Base-by-base conservation (phyloP, 2,113 vertebrate species). In the Lepisosteus osseus region DNA sequence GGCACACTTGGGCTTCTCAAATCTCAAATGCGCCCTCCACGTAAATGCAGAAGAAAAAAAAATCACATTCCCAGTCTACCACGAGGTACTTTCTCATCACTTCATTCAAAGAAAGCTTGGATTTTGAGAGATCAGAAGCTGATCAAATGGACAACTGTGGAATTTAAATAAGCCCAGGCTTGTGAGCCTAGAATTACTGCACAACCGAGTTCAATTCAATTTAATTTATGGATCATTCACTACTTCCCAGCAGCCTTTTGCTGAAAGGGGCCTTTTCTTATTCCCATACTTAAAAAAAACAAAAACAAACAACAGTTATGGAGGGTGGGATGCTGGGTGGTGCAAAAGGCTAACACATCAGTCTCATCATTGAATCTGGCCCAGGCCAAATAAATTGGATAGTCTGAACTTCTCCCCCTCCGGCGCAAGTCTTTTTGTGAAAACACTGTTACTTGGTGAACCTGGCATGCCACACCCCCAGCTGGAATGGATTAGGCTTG, bases 201-300 rank as follows among this genome's bases (percentile, higher is more conserved):
- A 51, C 44, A 41, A 42, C 73, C n/a, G 44, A 44, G 63, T 65
- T 76, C 69, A 66, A 64, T 61, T 76, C 51, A 45, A 61, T 59
- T 67, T 66, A 41, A 69, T 76, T 72, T 73, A 73, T 17, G 6
- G 63, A 64, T 73, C 61, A 69, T 61, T 67, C 43, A 65, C 67
- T 72, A 55, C 66, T 61, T 51, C 68, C 67, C 13, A 47, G 62
- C 62, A n/a, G 4, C 43, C 54, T 45, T 45, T 41, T 59, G 47
- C n/a, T 15, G 47, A 63, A 62, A 63, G 29, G 56, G 43, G 57
- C 56, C 72, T 72, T 55, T 14, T 61, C 65, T 61, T 57, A 54
- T 62, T 51, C 65, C 14, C 44, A 4, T 29, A 43, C 47, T 62
- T 17, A 51, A 67, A 40, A 55, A 54, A 55, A 51, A 51, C 15